These are phyloP conservation scores for Microtus montanus DNA, from an alignment of 2,113 vertebrate genomes.

Conservation along the genomic window DNA sequence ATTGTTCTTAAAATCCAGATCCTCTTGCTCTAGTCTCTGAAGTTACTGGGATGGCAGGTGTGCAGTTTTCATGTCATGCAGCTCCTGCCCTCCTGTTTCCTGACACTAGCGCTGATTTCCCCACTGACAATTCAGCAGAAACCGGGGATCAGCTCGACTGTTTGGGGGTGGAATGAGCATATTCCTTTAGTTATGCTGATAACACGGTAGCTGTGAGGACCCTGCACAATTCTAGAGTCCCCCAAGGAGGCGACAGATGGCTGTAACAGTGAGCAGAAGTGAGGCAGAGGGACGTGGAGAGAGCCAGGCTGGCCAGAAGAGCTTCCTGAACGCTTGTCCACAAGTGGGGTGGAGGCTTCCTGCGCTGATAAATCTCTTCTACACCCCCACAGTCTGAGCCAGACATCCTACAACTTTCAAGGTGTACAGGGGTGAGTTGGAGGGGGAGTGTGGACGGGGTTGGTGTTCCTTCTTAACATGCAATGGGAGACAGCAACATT, in stretches of 20 bases:
- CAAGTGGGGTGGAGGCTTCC: neutral
- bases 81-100: neutral
- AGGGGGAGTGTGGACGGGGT: neutral
- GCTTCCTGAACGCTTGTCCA: fast-evolving
- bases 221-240: neutral
- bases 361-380: neutral
- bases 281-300: too few species aligned
- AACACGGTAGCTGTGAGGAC: fast-evolving
- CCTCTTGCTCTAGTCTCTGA: neutral
- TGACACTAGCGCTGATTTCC: neutral
- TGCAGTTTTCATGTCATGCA: neutral
- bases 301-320: fast-evolving
- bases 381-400: neutral
- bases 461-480: neutral
- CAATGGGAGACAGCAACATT: neutral
- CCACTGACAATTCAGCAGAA: neutral
- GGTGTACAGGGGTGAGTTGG: neutral
- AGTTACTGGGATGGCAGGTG: neutral
- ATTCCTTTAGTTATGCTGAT: fast-evolving
- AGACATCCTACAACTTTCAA: neutral
- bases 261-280: neutral
- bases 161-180: neutral
- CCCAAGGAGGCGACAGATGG: too few species aligned
- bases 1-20: neutral
- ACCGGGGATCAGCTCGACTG: neutral